Base-by-base conservation (phyloP, 1,140 invertebrate species). In the Ridgeia piscesae region DNA sequence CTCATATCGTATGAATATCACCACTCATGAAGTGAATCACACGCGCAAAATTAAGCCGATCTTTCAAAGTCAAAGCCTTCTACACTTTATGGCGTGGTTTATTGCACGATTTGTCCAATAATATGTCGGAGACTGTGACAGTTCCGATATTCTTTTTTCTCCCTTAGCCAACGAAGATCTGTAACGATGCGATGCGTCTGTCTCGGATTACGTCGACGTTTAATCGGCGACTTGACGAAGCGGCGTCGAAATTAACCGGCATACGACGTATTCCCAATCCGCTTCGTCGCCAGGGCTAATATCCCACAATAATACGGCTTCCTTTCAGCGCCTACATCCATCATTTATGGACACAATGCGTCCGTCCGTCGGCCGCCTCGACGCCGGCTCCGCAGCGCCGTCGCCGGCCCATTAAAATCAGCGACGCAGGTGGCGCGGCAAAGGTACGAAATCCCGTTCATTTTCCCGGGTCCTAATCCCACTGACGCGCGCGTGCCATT, bases 361-460 rank as follows among this genome's bases (percentile, higher is more conserved):
- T 17, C 58, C 58, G 27, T 4, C 2, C 58, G 58, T 21, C 58
- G 2, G 27, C 17, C 58, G 27, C 27, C 58, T 77, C 58, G 58
- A 77, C 58, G 58, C 58, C 27, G 11, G 58, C 58, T 77, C 58
- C 27, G 11, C 27, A 77, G 27, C 58, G 58, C 58, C 58, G 58
- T 21, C 27, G 58, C 6, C 2, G 58, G 11, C 58, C 58, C 58
- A 77, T 77, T 77, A 77, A 77, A 77, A 77, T 77, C 58, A 21
- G 58, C 17, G 58, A 21, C 58, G 58, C 58, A 77, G 58, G 58
- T 77, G 58, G 58, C 58, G 58, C 58, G 58, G 58, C 58, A 77
- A 77, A 77, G 58, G 58, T 77, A 77, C 58, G 58, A 77, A 77
- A 77, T 77, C 58, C 58, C 58, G 58, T 77, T 77, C 58, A 77